Evolutionary conservation across 2,113 vertebrate species (phyloP).

Genomic region (Neodon shergylaensis): DNA sequence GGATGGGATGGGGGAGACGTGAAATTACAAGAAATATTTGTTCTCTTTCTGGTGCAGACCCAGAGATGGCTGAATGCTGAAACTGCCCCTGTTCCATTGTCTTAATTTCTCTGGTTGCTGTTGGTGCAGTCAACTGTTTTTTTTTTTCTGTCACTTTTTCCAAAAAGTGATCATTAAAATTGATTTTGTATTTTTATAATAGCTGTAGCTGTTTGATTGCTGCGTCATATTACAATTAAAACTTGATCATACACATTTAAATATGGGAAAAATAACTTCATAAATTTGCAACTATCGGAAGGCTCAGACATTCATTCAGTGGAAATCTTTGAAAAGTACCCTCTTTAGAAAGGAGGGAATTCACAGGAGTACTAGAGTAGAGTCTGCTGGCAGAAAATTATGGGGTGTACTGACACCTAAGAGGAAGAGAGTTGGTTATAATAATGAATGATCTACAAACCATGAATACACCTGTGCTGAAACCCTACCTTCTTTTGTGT

Average conservation of each 20-base stretch:
- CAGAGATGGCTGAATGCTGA: accelerated
- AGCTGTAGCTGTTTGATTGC: neutral
- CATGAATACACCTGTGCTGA: neutral
- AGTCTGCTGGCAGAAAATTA: neutral
- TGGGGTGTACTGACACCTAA: neutral
- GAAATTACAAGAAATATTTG: too few relatives aligned
- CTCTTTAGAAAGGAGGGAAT: neutral
- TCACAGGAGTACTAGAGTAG: neutral
- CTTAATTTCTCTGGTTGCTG: neutral
- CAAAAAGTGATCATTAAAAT: neutral
- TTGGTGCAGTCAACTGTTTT: neutral
- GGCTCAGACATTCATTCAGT: neutral
- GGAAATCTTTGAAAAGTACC: neutral
- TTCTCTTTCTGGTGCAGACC: neutral
- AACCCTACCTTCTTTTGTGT: neutral
- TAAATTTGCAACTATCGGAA: neutral
- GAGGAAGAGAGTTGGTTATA: neutral
- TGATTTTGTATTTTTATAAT: neutral
- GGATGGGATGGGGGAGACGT: neutral
- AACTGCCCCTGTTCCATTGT: accelerated
- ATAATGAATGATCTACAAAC: neutral
- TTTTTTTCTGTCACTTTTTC: neutral
- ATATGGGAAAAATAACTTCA: neutral
- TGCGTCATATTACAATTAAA: neutral
- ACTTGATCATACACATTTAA: neutral